Evolutionary conservation across 2,113 vertebrate species (phyloP), one percentile per base, ranked within the genome.

Genomic region (Salvelinus fontinalis): DNA sequence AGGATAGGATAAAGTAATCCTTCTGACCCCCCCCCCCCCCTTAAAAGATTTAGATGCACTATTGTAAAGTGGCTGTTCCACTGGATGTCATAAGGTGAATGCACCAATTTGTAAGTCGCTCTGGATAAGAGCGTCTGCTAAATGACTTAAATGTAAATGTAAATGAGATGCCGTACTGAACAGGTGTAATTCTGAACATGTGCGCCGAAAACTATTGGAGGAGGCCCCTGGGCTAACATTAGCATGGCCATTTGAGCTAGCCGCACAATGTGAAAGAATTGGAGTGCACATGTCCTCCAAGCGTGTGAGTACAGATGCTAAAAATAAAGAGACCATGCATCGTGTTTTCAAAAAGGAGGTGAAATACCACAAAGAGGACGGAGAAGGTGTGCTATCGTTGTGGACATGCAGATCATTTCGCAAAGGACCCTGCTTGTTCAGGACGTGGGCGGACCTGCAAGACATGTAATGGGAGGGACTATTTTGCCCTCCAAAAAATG

Each of bases 361-460:
- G 14, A 75, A 68, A 13, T 4, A 34, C 11, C 4, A 83, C 66
- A 70, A 20, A n/a, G 5, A 12, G 18, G 12, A 57, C 54, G 12
- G 27, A 74, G 34, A 13, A 18, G 13, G 74, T 72, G 4, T 84
- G 74, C 20, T 76, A 81, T 51, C 76, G 74, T 68, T 81, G 76
- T 67, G 74, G 74, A 2, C 27, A 27, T 0, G 27, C 27, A 27
- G 27, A 27, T 27, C 27, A 27, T 27, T 27, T 27, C 27, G 2
- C 16, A 76, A 6, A 74, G 18, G 24, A 71, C 51, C 9, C 78
- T 76, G 70, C 2, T 27, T 81, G 73, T 39, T 70, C 79, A 2
- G 82, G 71, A 27, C 3, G n/a, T 12, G 73, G 73, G 54, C 67
- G 75, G 18, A 72, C 44, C 31, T 71, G 75, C 16, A 54, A 64